Evolutionary conservation across 2,797 vertebrate genomes (phyloP), one percentile per base, ranked within the genome.

Genomic region (Gambelia wislizenii): DNA sequence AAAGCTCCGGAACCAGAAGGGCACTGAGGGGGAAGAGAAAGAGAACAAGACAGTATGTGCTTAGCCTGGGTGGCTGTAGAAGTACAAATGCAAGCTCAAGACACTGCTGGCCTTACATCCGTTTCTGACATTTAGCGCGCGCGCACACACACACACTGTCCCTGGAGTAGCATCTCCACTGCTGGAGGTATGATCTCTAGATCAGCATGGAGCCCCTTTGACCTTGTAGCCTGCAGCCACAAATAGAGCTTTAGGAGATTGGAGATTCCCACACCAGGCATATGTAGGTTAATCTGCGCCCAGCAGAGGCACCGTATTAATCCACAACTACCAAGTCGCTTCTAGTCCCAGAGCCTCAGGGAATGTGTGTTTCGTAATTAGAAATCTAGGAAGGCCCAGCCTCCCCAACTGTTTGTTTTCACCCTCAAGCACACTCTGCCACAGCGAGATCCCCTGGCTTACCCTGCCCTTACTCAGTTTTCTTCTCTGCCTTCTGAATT

Each of bases 1-100:
- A 95, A 94, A 92, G 91, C 89, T 94, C 96, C 95, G 91, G 94
- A 95, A 94, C 91, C 93, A 93, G 93, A 96, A 96, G 95, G 93
- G 96, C 94, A 95, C 96, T 96, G 87, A 75, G 79, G 91, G 89
- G 30, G 8, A 22, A 27, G 20, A 44, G 4, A 82, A 69, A 44
- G 64, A 93, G 74, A 93, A 87, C 88, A 90, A 90, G 4, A 95
- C 39, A 93, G 88, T 42, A 86, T 85, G 85, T 0, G 33, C 91
- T 95, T 96, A 95, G 85, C 91, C 81, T 2, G 25, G 77, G 54
- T 20, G 25, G 18, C 64, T 54, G 61, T 2, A 44, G 47, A 64
- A 59, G 7, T 4, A 67, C 4, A 78, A 76, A 8, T 27, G 67
- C 4, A 78, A 76, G 7, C 54, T n/a, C 44, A 44, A 49, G n/a